Conservation (phyloP, 2,797 vertebrate species). For the Acridotheres tristis region DNA sequence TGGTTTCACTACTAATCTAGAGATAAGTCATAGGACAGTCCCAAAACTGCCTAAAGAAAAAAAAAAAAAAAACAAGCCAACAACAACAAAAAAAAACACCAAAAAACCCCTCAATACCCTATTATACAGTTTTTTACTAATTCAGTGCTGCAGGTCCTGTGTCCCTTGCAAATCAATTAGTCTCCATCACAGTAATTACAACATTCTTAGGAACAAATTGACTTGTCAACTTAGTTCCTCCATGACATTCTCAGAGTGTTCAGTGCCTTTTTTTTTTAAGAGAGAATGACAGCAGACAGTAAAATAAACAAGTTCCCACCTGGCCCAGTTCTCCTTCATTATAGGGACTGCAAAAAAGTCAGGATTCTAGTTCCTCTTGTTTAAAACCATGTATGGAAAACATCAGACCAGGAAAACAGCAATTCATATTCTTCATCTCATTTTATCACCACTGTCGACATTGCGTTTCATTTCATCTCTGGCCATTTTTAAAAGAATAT, state of each 20-base stretch:
- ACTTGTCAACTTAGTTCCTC: neutral
- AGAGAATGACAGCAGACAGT: constrained; percentile 6
- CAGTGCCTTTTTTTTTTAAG: neutral
- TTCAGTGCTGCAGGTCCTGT: neutral
- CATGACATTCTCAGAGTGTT: neutral
- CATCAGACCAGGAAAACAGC: neutral
- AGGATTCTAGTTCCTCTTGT: neutral
- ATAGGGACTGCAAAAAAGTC: neutral
- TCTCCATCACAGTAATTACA: neutral
- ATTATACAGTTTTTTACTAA: neutral
- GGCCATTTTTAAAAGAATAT: neutral
- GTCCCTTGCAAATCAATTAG: neutral
- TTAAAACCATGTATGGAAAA: neutral
- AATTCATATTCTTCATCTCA: neutral
- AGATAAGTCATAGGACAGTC: neutral
- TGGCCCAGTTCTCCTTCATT: neutral
- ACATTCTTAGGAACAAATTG: constrained; percentile 10
- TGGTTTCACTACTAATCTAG: neutral
- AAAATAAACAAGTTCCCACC: neutral
- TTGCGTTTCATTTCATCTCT: neutral
- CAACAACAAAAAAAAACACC: neutral
- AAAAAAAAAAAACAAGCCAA: no score
- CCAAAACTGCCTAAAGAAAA: neutral
- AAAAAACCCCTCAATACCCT: neutral
- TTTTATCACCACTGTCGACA: neutral